phyloP scores from a whole-genome alignment of 1,140 invertebrate genomes.

The Hyphantria cunea region DNA sequence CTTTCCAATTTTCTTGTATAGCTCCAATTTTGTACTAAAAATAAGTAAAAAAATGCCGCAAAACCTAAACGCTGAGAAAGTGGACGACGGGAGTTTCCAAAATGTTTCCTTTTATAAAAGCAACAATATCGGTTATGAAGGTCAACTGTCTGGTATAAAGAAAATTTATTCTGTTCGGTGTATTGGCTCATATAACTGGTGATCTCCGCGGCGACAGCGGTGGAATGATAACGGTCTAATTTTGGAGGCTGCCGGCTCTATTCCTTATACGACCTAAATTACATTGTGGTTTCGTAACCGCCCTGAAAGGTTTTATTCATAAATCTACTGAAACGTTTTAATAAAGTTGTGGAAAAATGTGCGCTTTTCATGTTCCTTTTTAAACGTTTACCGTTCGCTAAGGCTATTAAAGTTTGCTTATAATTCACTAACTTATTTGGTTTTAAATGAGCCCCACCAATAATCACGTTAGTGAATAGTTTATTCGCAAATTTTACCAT shows the following conservation, averaged over 20 bases:
- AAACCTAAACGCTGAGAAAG: constrained; percentile 47
- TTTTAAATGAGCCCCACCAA: constrained; percentile 6
- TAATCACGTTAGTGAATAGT: too few species aligned
- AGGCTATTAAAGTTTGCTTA: constrained; percentile 29
- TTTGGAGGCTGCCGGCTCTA: constrained; percentile 61
- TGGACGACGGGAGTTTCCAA: constrained; percentile 53
- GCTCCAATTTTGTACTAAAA: constrained; percentile 47
- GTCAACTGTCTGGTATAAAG: constrained; percentile 77
- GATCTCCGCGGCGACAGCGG: constrained; percentile 73
- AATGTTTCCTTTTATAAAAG: constrained; percentile 71
- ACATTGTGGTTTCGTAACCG: constrained; percentile 68
- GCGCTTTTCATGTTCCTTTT: constrained; percentile 50
- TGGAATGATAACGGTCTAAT: constrained; percentile 80
- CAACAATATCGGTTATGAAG: constrained; percentile 79
- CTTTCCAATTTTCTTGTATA: constrained; percentile 54
- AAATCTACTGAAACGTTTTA: constrained; percentile 78
- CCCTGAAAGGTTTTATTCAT: constrained; percentile 80
- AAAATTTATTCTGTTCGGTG: constrained; percentile 79
- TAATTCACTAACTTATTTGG: constrained; percentile 24
- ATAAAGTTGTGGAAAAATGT: constrained; percentile 73
- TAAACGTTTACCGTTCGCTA: constrained; percentile 26
- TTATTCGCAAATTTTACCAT: not conserved
- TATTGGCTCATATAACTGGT: constrained; percentile 77
- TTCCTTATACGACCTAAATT: constrained; percentile 73
- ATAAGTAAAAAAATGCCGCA: constrained; percentile 57